Evolutionary conservation across 2,888 invertebrate genomes (phyloP).

Genomic region (Brenthis ino): DNA sequence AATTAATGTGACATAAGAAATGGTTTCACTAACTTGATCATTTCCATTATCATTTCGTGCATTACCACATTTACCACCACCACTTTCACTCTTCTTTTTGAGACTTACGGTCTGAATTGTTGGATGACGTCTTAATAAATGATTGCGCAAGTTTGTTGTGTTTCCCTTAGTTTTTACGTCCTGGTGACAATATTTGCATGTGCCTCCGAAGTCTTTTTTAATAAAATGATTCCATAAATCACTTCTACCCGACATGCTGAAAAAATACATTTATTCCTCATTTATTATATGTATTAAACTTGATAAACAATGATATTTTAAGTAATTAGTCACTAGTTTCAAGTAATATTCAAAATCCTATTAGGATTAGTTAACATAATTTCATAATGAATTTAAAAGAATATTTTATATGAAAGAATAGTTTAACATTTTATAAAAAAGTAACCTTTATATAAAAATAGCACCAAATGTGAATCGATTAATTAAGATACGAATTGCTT

Average conservation of each 20-base stretch:
- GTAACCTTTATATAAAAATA: no score
- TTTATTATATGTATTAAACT: conserved; percentile 21
- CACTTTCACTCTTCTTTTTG: conserved; percentile 40
- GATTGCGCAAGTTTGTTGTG: conserved; percentile 44
- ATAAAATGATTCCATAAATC: conserved; percentile 41
- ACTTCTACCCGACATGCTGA: conserved; percentile 41
- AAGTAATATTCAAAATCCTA: no score
- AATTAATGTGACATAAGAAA: conserved; percentile 1
- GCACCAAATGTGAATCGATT: no score
- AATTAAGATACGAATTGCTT: no score
- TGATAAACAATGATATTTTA: conserved; percentile 31
- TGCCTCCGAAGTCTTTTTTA: conserved; percentile 39
- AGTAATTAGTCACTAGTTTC: conserved; percentile 22
- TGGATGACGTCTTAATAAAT: conserved; percentile 43
- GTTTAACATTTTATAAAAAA: no score
- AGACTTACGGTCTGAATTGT: conserved; percentile 40
- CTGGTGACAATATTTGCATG: conserved; percentile 41
- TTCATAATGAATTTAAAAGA: no score
- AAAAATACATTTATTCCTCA: conserved; percentile 11
- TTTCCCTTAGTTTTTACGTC: conserved; percentile 42
- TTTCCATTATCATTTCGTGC: conserved; percentile 39
- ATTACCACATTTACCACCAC: conserved; percentile 41
- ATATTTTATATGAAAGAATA: no score
- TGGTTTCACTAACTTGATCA: conserved; percentile 19
- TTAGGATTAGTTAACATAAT: no score